Evolutionary conservation across 2,888 invertebrate species (phyloP), one percentile per base, ranked within the genome.

Genomic region (Eueremaeus valkanovi): DNA sequence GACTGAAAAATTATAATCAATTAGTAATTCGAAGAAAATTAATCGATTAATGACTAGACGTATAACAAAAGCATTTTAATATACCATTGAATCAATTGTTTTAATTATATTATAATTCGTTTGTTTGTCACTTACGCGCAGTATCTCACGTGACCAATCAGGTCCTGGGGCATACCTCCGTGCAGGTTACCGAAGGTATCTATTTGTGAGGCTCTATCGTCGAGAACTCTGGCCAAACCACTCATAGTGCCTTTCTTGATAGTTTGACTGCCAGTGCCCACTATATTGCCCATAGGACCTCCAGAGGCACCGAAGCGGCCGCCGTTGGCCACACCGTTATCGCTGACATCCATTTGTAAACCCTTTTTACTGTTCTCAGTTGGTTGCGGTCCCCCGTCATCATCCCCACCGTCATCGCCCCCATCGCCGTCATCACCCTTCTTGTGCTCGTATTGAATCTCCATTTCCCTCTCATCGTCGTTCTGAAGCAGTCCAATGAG

Each of bases 71-170:
- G n/a, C n/a, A n/a, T n/a, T n/a, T n/a, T n/a, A n/a, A n/a, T n/a
- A n/a, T n/a, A n/a, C n/a, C n/a, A 45, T 45, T 36, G 36, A 36
- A 18, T 45, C 45, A 16, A 36, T 45, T 18, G 16, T 45, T 45
- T 6, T 3, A 16, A 3, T 11, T 3, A 45, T 3, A 11, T 11
- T 18, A 11, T 8, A 5, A 36, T 36, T 36, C 36, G 36, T 5
- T 36, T 3, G 8, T 24, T 36, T 66, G n/a, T n/a, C n/a, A 70
- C 70, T 70, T 42, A 70, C 70, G 70, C 42, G 29, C 70, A 70
- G 42, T 27, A 70, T 29, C 18, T 40, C 2, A 70, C 18, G 29
- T 42, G 70, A 16, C 45, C 29, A 16, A 24, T 21, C 45, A 42
- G 11, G 24, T 70, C 70, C 18, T 70, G 45, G 3, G 70, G 70